Evolutionary conservation across 1,140 invertebrate species (phyloP).

Genomic region (Neocloeon triangulifer): DNA sequence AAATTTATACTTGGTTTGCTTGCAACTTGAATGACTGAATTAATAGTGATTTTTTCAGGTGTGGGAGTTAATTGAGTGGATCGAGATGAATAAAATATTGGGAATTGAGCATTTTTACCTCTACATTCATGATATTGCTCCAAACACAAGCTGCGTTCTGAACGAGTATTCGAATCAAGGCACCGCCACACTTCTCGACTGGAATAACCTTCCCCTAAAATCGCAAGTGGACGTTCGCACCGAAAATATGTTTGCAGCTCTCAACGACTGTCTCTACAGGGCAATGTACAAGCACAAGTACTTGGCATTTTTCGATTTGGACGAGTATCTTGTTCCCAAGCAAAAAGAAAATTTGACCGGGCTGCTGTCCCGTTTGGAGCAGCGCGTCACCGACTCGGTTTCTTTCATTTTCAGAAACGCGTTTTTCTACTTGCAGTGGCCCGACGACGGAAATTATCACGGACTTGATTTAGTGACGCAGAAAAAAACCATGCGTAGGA

Average conservation of each 20-base stretch:
- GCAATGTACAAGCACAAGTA: slow-evolving; percentile 63
- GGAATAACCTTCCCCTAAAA: slow-evolving; percentile 71
- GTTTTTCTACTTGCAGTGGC: too few species aligned
- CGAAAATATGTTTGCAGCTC: slow-evolving; percentile 71
- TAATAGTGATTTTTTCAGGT: too few species aligned
- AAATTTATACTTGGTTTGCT: too few species aligned
- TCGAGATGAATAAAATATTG: slow-evolving; percentile 69
- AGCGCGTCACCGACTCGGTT: slow-evolving; percentile 10
- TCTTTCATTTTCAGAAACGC: slow-evolving; percentile 33
- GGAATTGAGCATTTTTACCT: slow-evolving; percentile 77
- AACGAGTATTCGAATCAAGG: slow-evolving; percentile 42
- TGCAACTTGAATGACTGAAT: too few species aligned
- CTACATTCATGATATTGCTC: slow-evolving; percentile 74
- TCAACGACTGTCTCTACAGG: slow-evolving; percentile 83
- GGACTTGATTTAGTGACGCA: too few species aligned
- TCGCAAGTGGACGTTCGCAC: slow-evolving; percentile 81
- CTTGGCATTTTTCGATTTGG: slow-evolving; percentile 30
- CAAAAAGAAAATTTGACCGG: slow-evolving; percentile 15
- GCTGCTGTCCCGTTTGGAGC: slow-evolving; percentile 11
- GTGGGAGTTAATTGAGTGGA: slow-evolving; percentile 76
- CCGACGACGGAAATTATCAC: too few species aligned
- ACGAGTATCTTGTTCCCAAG: slow-evolving; percentile 34
- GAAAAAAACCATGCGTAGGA: too few species aligned
- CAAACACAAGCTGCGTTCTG: slow-evolving; percentile 56
- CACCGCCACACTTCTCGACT: slow-evolving; percentile 58